Conservation (phyloP, 2,113 vertebrate genomes). For the Zosterops pallidus region DNA sequence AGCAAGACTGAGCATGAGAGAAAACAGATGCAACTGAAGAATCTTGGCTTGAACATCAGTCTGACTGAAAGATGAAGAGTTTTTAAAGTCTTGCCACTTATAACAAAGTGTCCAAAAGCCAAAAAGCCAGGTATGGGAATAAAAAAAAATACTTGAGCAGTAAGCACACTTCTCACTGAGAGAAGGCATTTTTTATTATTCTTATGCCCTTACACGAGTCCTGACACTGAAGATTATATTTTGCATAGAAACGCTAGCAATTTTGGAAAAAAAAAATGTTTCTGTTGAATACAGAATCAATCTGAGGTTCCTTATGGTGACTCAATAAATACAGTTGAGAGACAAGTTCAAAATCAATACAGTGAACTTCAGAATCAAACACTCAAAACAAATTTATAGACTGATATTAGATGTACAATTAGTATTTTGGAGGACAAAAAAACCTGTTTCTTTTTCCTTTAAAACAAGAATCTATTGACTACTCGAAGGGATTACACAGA, state of each 20-base stretch:
- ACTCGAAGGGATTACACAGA: neutral
- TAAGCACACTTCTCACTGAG: neutral
- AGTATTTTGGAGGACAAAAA: neutral
- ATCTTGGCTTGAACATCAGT: conserved; percentile 21
- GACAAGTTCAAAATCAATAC: neutral
- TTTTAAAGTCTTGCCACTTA: conserved; percentile 32
- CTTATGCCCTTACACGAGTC: conserved; percentile 47
- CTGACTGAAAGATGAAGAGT: neutral
- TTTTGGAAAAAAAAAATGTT: neutral
- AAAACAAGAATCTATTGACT: neutral
- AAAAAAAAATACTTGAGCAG: conserved; percentile 24
- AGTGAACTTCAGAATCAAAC: neutral
- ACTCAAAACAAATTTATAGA: neutral
- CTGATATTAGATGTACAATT: neutral
- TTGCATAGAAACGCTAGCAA: neutral
- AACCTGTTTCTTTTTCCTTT: neutral
- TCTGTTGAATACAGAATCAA: neutral
- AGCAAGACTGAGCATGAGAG: conserved; percentile 71
- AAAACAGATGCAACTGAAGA: conserved; percentile 72
- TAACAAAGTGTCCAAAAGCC: conserved; percentile 25
- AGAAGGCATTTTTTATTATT: neutral
- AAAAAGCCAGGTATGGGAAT: neutral
- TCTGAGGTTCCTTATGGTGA: neutral
- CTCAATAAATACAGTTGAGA: neutral
- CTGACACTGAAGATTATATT: neutral